Evolutionary conservation across 2,113 vertebrate genomes (phyloP), one percentile per base, ranked within the genome.

Genomic region (Conger conger): DNA sequence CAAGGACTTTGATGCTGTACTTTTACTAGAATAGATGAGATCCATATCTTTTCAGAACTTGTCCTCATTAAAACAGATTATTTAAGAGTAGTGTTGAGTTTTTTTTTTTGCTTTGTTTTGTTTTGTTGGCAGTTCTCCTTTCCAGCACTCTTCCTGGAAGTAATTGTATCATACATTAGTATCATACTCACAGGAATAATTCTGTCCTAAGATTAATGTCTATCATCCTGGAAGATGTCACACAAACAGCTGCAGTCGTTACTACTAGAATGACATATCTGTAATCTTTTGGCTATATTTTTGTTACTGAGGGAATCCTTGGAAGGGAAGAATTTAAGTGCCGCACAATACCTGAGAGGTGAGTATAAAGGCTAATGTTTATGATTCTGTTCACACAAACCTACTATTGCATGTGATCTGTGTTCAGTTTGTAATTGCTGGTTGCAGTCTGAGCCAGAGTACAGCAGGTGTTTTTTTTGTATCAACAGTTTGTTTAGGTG

Each of bases 401-500:
- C 27, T 73, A 30, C 68, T 73, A 27, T 45, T n/a, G 38, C 79
- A 80, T 45, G 2, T 80, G 37, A 80, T 80, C 16, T 17, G 42
- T 38, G 38, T 11, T 80, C 1, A 9, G 3, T 80, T 80, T 42
- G 9, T 80, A 42, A 42, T 40, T 5, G 92, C 90, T 86, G 42
- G 90, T 91, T 92, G 91, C 89, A 88, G 80, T 83, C 82, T 86
- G 87, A 80, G 85, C 87, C 81, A 81, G 82, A 45, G 76, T 87
- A 82, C 86, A 86, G 86, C 30, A 40, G 89, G 89, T 88, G 80
- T 89, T 89, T 85, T 86, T 84, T 83, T 89, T 88, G 88, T n/a
- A 92, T 90, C 88, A 90, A 86, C 87, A 82, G 37, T 90, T 81
- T 54, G 86, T 90, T 84, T 89, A 87, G 86, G 83, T 87, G 79